phyloP scores from a whole-genome alignment of 2,797 vertebrate species.

The Amazona finschi region DNA sequence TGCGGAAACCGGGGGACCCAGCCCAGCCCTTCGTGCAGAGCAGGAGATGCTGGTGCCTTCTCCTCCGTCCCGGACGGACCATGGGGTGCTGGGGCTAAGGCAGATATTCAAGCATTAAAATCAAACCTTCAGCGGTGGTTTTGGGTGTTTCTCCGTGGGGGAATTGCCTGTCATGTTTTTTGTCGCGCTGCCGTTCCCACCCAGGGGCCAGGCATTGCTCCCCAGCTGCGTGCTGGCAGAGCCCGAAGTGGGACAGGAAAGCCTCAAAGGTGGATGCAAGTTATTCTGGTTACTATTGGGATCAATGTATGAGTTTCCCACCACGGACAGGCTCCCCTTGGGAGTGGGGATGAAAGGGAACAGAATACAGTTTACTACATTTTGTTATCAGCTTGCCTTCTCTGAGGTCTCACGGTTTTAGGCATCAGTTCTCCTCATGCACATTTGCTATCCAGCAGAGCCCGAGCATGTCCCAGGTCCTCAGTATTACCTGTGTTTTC shows the following conservation, averaged over 20 bases:
- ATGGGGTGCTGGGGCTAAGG: background rate
- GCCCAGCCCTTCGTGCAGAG: background rate
- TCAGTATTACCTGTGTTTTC: background rate
- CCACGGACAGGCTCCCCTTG: background rate
- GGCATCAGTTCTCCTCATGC: background rate
- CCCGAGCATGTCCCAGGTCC: background rate
- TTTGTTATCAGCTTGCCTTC: background rate
- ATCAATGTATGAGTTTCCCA: background rate
- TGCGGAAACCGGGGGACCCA: background rate
- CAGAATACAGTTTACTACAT: background rate
- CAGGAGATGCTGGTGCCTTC: accelerated
- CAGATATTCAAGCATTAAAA: background rate
- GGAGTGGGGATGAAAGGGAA: background rate
- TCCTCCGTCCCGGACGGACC: background rate
- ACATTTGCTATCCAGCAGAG: background rate
- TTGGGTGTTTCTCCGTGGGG: background rate
- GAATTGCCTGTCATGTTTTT: background rate
- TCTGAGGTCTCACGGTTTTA: background rate
- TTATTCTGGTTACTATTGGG: background rate
- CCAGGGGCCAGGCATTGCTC: accelerated
- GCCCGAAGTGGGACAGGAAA: background rate
- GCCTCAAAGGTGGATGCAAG: accelerated
- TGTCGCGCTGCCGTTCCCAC: background rate
- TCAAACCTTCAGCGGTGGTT: background rate
- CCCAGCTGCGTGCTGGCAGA: background rate